Evolutionary conservation across 2,888 invertebrate genomes (phyloP).

Genomic region (Cerceris rybyensis): DNA sequence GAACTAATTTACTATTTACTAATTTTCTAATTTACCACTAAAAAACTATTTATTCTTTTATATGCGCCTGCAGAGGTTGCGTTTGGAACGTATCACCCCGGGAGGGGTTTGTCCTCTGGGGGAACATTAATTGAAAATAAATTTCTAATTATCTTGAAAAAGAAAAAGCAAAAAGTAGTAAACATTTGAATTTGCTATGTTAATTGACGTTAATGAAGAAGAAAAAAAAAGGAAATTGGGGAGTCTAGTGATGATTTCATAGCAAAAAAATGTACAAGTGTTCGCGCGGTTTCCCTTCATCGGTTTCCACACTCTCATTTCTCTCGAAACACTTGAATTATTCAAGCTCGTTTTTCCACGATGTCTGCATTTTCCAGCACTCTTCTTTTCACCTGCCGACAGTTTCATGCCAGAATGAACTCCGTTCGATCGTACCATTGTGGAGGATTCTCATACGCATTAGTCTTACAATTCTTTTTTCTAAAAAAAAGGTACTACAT

Average conservation of each 20-base stretch:
- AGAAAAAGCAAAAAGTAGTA: too few species aligned
- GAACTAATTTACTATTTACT: too few species aligned
- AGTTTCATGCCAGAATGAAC: constrained; percentile 17
- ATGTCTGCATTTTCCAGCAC: constrained; percentile 39
- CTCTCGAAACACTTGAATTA: constrained; percentile 44
- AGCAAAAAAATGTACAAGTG: not conserved
- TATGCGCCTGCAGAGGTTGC: too few species aligned
- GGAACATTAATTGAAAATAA: too few species aligned
- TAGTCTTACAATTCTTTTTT: not conserved
- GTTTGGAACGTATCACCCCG: too few species aligned
- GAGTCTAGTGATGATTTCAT: not conserved
- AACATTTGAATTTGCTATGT: not conserved
- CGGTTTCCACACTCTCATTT: constrained; percentile 12
- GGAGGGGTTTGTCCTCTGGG: too few species aligned
- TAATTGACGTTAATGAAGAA: not conserved
- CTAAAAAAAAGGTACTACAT: not conserved
- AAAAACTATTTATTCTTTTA: too few species aligned
- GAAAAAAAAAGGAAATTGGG: not conserved
- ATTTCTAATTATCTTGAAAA: too few species aligned
- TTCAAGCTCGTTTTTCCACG: constrained; percentile 43
- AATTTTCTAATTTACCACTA: too few species aligned
- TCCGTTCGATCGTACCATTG: constrained; percentile 23
- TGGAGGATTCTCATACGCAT: constrained; percentile 1
- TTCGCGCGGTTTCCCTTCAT: constrained; percentile 13
- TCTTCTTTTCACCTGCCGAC: constrained; percentile 26